Evolutionary conservation across 1,140 invertebrate genomes (phyloP).

Genomic region (Daktulosphaira vitifoliae): DNA sequence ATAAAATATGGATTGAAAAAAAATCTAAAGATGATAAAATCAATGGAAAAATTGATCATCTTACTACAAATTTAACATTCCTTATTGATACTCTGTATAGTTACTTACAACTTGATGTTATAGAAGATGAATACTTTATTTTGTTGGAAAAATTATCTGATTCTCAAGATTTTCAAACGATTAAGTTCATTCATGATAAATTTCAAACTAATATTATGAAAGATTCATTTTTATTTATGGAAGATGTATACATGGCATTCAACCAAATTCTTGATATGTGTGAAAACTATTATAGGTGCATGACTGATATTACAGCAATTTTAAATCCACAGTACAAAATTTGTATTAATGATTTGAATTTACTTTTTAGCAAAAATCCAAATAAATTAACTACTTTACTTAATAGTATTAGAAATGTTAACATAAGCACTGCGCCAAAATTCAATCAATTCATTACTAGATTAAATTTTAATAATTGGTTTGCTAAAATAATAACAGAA

Average conservation of each 20-base stretch:
- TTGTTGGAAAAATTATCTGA: slow-evolving; percentile 13
- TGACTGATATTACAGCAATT: slow-evolving; percentile 11
- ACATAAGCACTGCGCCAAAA: background rate
- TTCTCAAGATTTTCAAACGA: slow-evolving; percentile 16
- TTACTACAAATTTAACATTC: slow-evolving; percentile 11
- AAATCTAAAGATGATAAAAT: background rate
- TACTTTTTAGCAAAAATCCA: slow-evolving; percentile 1
- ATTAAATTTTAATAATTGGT: slow-evolving; percentile 21
- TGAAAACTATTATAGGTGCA: slow-evolving; percentile 14
- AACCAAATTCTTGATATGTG: slow-evolving; percentile 23
- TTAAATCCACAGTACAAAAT: slow-evolving; percentile 10
- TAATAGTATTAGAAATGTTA: background rate
- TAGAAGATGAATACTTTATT: slow-evolving; percentile 25
- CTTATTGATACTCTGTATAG: slow-evolving; percentile 21
- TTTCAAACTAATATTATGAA: slow-evolving; percentile 25
- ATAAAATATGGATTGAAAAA: slow-evolving; percentile 7
- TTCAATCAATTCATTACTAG: slow-evolving; percentile 15
- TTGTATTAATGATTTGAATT: slow-evolving; percentile 12
- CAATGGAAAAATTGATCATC: background rate
- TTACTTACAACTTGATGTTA: slow-evolving; percentile 11
- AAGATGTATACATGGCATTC: slow-evolving; percentile 8
- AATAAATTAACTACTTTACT: background rate
- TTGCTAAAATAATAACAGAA: background rate
- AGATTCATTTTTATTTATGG: slow-evolving; percentile 25
- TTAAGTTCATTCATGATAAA: slow-evolving; percentile 11